Base-by-base conservation (phyloP, 2,888 invertebrate species). In the Drosophila cyrtoloma region DNA sequence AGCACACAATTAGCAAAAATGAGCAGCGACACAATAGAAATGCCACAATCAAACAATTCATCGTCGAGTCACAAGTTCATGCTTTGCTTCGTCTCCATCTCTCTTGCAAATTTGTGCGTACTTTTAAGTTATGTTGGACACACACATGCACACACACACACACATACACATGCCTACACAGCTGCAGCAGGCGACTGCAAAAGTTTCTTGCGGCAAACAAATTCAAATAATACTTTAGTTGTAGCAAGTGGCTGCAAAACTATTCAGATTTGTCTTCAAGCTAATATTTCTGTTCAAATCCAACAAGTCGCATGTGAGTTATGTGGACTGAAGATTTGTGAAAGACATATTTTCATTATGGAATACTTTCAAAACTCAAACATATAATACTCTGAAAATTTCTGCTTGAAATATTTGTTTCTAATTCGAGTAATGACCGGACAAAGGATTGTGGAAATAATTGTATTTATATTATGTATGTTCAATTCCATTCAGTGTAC, bases 1-100 rank as follows among this genome's bases (percentile, higher is more conserved):
- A 58, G 75, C 89, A 79, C 84, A 90, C 86, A 90, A 86, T 86
- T 86, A 90, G 86, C 84, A 77, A 76, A 90, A 84, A 88, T 81
- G 84, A 89, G 89, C 84, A 76, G 67, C 50, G 47, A 26, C 77
- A 67, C 50, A 72, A 76, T 60, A 69, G 65, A 81, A 77, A 73
- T 62, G 60, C 65, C 87, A 67, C 75, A 90, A 63, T 79, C 87
- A 86, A 90, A 86, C 84, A 86, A 73, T 77, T 89, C 73, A 69
- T 56, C 60, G 19, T 33, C 53, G 66, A 79, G 82, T 73, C 79
- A 81, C 65, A 61, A 79, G 82, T 82, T 79, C 82, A 66, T 63
- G 35, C 68, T 69, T 44, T 37, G 56, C 37, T 19, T 26, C 42
- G 60, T 42, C 39, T 62, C 33, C 30, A 50, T 42, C 59, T 44